Percentiles rank a stretch among this genome's conserved stretches.
phyloP scores from a whole-genome alignment of 92 coral and sea anemone species.

The Virgularia gustaviana region DNA sequence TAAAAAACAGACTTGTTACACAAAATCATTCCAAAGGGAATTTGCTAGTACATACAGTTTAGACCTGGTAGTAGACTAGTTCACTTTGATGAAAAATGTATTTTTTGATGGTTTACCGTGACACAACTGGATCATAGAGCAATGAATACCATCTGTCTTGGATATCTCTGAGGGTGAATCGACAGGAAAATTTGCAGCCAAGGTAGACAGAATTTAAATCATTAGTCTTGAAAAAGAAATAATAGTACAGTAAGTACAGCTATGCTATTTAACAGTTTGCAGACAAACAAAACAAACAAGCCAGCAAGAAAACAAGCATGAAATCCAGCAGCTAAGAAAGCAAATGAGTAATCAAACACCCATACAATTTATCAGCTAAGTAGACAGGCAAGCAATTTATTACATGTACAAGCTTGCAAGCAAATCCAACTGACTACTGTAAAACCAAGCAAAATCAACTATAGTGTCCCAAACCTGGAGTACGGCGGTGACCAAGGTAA shows the following conservation, averaged over 20 bases:
- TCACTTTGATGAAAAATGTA: neutral
- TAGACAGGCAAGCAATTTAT: neutral
- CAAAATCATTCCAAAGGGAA: neutral
- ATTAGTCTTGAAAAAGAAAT: slow-evolving; percentile 63
- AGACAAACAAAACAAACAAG: no score
- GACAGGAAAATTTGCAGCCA: slow-evolving; percentile 91
- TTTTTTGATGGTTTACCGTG: slow-evolving; percentile 63
- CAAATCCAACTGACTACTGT: no score
- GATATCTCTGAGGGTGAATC: slow-evolving; percentile 77
- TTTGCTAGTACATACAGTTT: neutral
- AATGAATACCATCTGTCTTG: slow-evolving; percentile 95
- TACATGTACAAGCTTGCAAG: neutral
- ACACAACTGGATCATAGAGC: slow-evolving; percentile 92
- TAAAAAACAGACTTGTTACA: neutral
- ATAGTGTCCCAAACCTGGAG: slow-evolving; percentile 64
- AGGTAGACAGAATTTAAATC: slow-evolving; percentile 85
- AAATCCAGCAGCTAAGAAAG: no score
- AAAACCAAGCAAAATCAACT: neutral
- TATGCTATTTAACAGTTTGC: no score
- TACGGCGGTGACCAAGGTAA: slow-evolving; percentile 85
- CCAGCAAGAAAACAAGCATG: no score
- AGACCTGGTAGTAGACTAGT: neutral
- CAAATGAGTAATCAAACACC: no score
- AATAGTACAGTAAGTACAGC: neutral
- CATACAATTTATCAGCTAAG: slow-evolving; percentile 4